These are phyloP conservation scores for Amphipoea oculea DNA, from an alignment of 2,888 invertebrate species.

Conservation along the genomic window DNA sequence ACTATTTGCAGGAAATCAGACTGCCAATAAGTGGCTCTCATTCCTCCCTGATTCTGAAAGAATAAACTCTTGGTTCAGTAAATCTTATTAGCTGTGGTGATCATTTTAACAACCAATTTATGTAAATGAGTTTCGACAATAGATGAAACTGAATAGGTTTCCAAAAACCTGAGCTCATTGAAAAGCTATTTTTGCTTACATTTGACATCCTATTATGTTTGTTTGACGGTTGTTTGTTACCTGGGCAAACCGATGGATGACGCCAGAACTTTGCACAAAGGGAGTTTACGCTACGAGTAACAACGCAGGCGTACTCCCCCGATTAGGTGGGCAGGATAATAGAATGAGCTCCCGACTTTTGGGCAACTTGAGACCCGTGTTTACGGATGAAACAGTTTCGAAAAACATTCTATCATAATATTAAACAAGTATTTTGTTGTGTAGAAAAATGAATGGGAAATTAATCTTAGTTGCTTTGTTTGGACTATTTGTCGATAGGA, in stretches of 20 bases:
- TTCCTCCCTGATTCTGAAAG: neutral
- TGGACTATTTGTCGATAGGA: neutral
- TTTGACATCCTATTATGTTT: slow-evolving; percentile 41
- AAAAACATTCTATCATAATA: slow-evolving; percentile 44
- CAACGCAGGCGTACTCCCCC: slow-evolving; percentile 40
- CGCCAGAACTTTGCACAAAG: slow-evolving; percentile 55
- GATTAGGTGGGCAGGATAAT: slow-evolving; percentile 61
- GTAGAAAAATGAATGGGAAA: neutral
- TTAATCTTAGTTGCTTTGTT: slow-evolving; percentile 20
- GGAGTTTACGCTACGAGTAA: slow-evolving; percentile 49
- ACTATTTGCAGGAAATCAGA: slow-evolving; percentile 25
- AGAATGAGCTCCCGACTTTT: slow-evolving; percentile 53
- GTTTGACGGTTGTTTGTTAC: slow-evolving; percentile 40
- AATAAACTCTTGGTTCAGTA: neutral
- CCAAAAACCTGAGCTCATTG: neutral
- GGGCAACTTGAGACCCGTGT: slow-evolving; percentile 45
- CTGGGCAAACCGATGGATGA: slow-evolving; percentile 43
- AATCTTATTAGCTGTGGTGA: neutral
- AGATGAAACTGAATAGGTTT: neutral
- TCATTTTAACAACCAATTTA: neutral
- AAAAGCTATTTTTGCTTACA: slow-evolving; percentile 5
- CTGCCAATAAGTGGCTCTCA: slow-evolving; percentile 20
- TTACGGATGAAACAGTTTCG: slow-evolving; percentile 42
- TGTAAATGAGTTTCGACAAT: neutral
- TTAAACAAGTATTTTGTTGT: slow-evolving; percentile 23